Conservation (phyloP, 2,797 vertebrate genomes). For the Zalophus californianus region DNA sequence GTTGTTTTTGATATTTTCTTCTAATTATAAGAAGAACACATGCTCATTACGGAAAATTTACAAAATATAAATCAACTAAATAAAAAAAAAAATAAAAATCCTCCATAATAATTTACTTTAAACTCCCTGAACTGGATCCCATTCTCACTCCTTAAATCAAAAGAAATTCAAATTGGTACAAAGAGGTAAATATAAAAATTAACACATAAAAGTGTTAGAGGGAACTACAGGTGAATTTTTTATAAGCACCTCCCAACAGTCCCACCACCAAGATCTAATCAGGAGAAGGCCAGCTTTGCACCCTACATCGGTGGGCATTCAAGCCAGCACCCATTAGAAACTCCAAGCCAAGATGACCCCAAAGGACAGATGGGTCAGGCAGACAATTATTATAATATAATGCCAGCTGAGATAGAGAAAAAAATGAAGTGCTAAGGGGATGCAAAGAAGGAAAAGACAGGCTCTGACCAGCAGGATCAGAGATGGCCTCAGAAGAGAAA, state of each 20-base stretch:
- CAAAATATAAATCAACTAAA: slow-evolving; percentile 58
- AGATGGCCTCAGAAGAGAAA: neutral
- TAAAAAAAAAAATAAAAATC: slow-evolving; percentile 63
- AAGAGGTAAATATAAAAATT: slow-evolving; percentile 24
- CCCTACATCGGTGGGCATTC: neutral
- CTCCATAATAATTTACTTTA: slow-evolving; percentile 27
- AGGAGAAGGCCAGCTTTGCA: neutral
- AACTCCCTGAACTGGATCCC: neutral
- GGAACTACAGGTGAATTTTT: neutral
- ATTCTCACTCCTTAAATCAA: slow-evolving; percentile 39
- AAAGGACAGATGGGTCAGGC: neutral
- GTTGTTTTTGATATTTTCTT: slow-evolving; percentile 59
- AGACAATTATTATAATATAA: neutral
- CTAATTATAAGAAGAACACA: slow-evolving; percentile 58
- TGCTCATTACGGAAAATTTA: slow-evolving; percentile 24
- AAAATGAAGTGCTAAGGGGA: neutral
- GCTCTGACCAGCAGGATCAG: neutral
- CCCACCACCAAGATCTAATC: neutral
- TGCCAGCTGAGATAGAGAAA: neutral
- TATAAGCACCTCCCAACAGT: neutral
- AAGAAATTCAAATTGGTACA: slow-evolving; percentile 16
- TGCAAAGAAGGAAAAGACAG: neutral
- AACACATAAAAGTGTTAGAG: neutral
- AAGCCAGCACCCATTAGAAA: neutral
- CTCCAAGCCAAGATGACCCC: neutral